Percentiles rank a stretch among this genome's conserved stretches.
phyloP scores from a whole-genome alignment of 2,888 invertebrate genomes.

The Drosophila lutescens region DNA sequence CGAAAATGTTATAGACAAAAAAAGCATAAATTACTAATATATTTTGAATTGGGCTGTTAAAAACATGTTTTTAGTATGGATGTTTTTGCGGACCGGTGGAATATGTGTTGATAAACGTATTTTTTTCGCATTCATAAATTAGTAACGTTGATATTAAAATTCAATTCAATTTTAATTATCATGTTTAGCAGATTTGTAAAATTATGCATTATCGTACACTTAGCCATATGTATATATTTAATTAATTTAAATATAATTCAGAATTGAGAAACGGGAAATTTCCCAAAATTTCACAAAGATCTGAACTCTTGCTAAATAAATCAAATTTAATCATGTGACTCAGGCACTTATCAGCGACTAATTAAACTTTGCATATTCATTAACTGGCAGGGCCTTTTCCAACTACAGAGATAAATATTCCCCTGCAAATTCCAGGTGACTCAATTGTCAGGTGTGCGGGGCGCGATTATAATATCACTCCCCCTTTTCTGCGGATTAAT shows the following conservation, averaged over 20 bases:
- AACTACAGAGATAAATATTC: background rate
- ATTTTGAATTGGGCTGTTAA: too few species aligned
- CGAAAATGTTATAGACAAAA: too few species aligned
- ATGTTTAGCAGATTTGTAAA: slow-evolving; percentile 2
- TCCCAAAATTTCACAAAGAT: background rate
- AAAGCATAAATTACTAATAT: background rate
- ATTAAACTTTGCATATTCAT: slow-evolving; percentile 6
- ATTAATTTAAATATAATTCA: background rate
- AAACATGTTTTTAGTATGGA: background rate
- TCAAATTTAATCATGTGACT: slow-evolving; percentile 3
- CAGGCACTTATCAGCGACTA: slow-evolving; percentile 9
- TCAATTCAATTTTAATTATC: slow-evolving; percentile 4
- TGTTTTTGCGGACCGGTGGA: slow-evolving; percentile 5
- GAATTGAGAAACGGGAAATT: background rate
- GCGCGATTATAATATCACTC: slow-evolving; percentile 6
- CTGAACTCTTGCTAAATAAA: background rate
- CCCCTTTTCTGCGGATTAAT: slow-evolving; percentile 9
- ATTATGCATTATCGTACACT: background rate
- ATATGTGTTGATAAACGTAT: slow-evolving; percentile 3
- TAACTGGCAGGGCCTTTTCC: slow-evolving; percentile 10
- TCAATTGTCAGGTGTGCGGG: slow-evolving; percentile 14
- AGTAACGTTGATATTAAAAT: background rate
- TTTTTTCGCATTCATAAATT: slow-evolving; percentile 1
- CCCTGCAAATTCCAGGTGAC: slow-evolving; percentile 7
- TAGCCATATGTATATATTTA: background rate